Conservation (phyloP, 2,113 vertebrate genomes). For the Choloepus hoffmanni region DNA sequence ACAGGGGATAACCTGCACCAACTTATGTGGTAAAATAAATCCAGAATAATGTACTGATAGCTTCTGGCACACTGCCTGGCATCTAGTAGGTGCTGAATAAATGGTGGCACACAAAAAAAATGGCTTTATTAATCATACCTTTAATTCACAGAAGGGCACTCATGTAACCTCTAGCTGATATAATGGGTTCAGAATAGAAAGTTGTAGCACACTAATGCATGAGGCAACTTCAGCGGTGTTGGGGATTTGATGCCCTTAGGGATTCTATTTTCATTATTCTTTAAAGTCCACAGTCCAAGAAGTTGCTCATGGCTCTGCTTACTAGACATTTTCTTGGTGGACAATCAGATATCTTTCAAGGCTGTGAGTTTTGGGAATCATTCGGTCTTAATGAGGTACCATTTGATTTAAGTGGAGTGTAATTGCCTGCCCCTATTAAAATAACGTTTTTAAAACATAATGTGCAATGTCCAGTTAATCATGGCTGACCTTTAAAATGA, state of each 20-base stretch:
- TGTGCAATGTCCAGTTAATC: not conserved
- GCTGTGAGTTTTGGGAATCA: not conserved
- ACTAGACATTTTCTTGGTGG: not conserved
- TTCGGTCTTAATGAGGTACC: not conserved
- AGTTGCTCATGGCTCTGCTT: not conserved
- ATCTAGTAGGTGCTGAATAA: not conserved
- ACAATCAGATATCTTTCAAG: not conserved
- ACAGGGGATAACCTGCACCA: not conserved
- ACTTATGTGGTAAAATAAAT: not conserved
- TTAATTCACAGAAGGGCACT: not conserved
- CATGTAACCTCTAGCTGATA: not conserved
- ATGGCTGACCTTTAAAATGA: not conserved
- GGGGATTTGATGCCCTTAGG: not conserved
- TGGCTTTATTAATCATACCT: not conserved
- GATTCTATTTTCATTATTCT: not conserved
- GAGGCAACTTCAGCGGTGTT: not conserved
- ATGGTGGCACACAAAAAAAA: not conserved
- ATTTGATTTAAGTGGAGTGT: constrained; percentile 22
- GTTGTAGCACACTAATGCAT: not conserved
- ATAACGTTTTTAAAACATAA: constrained; percentile 22
- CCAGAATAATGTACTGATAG: not conserved
- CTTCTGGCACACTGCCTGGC: not conserved
- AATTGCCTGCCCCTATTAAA: constrained; percentile 28
- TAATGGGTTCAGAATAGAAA: not conserved
- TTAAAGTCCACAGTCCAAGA: not conserved